A percentile compares a stretch with the other conserved stretches of the same genome.
Evolutionary conservation across 1,140 invertebrate species (phyloP).

Genomic region (Conopomorpha cramerella): DNA sequence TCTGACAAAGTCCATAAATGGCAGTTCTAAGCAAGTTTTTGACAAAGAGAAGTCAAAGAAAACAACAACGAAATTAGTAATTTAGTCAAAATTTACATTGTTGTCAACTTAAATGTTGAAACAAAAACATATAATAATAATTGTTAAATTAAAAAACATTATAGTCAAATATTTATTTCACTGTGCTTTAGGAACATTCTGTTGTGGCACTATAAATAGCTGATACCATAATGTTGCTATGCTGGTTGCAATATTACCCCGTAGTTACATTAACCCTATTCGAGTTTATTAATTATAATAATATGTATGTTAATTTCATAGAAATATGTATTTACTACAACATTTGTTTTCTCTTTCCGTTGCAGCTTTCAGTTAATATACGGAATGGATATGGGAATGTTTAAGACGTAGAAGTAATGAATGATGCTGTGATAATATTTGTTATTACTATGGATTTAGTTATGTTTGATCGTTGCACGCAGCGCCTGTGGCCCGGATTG

Average conservation of each 20-base stretch:
- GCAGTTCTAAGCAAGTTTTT: too few relatives aligned
- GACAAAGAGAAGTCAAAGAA: too few relatives aligned
- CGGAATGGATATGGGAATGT: constrained; percentile 56
- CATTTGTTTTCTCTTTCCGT: constrained; percentile 34
- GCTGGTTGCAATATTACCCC: not conserved
- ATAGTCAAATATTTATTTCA: too few relatives aligned
- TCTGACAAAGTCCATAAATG: too few relatives aligned
- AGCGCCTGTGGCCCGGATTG: constrained; percentile 55
- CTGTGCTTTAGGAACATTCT: too few relatives aligned
- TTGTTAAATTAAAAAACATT: too few relatives aligned
- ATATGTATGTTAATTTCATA: constrained; percentile 6
- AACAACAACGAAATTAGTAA: too few relatives aligned
- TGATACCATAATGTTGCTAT: too few relatives aligned
- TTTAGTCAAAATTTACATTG: too few relatives aligned
- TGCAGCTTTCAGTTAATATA: constrained; percentile 54
- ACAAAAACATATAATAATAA: too few relatives aligned
- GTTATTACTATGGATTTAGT: constrained; percentile 29
- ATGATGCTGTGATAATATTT: constrained; percentile 50
- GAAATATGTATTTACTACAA: constrained; percentile 11
- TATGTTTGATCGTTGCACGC: constrained; percentile 48
- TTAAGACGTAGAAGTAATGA: constrained; percentile 40
- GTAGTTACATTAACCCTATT: not conserved
- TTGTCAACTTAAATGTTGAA: too few relatives aligned
- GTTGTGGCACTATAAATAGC: too few relatives aligned
- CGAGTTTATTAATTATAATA: not conserved